A percentile compares a stretch with the other conserved stretches of the same genome.
phyloP scores from a whole-genome alignment of 1,140 invertebrate genomes.

The Megalonaias nervosa region DNA sequence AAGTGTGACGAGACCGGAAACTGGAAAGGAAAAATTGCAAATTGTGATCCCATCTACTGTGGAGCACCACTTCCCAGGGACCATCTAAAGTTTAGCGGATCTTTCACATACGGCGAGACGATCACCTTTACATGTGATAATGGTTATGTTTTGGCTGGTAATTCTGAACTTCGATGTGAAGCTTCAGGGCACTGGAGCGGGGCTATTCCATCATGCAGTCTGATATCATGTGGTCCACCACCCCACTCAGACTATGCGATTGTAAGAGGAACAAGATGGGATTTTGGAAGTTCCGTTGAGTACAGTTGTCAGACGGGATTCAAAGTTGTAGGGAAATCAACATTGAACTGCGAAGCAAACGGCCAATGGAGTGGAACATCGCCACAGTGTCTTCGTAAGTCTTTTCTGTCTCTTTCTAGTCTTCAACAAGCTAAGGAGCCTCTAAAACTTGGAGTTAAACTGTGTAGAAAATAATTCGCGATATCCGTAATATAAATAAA shows the following conservation, averaged over 20 bases:
- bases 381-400: constrained; percentile 80
- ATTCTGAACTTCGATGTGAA: constrained; percentile 36
- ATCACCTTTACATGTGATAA: constrained; percentile 68
- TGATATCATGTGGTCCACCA: constrained; percentile 51
- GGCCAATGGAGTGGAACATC: constrained; percentile 89
- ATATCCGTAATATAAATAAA: no score
- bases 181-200: constrained; percentile 48
- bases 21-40: constrained; percentile 48
- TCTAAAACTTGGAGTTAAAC: no score
- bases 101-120: not conserved
- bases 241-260: constrained; percentile 26
- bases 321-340: constrained; percentile 82
- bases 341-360: constrained; percentile 83
- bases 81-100: constrained; percentile 2
- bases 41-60: constrained; percentile 49
- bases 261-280: constrained; percentile 25
- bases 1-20: constrained; percentile 43
- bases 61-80: constrained; percentile 28
- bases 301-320: constrained; percentile 89
- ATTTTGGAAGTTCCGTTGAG: constrained; percentile 74
- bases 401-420: constrained; percentile 28
- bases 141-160: constrained; percentile 75
- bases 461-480: no score
- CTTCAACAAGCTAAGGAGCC: constrained; percentile 9
- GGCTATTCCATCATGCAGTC: constrained; percentile 38